Evolutionary conservation across 2,113 vertebrate genomes (phyloP).

Genomic region (Pithys albifrons): DNA sequence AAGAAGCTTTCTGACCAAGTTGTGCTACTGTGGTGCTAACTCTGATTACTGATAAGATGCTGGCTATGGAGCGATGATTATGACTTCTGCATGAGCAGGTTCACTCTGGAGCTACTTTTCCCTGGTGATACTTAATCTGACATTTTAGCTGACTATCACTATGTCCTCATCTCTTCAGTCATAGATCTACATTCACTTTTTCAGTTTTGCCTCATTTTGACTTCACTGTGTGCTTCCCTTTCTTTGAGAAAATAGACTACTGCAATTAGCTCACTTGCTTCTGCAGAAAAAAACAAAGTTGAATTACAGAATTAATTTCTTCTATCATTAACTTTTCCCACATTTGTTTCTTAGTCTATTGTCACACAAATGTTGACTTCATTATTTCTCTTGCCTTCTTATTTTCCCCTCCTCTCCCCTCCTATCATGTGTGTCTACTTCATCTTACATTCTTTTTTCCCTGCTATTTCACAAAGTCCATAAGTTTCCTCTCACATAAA

Average conservation of each 20-base stretch:
- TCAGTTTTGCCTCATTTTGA: neutral
- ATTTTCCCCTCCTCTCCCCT: neutral
- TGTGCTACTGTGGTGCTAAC: neutral
- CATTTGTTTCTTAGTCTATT: neutral
- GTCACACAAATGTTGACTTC: neutral
- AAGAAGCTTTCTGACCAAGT: neutral
- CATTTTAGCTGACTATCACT: constrained; percentile 5
- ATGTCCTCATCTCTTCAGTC: neutral
- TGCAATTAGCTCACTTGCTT: neutral
- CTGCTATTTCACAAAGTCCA: neutral
- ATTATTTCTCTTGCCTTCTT: neutral
- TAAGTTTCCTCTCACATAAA: neutral
- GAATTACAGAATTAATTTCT: neutral
- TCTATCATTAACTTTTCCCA: neutral
- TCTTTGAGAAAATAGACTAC: neutral
- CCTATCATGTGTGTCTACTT: neutral
- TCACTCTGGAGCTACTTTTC: constrained; percentile 16
- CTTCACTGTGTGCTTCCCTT: neutral
- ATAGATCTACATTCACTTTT: neutral
- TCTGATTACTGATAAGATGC: neutral
- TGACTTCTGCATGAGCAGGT: neutral
- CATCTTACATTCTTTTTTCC: neutral
- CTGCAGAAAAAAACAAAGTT: neutral
- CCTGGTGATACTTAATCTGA: neutral
- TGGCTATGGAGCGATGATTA: neutral